phyloP scores from a whole-genome alignment of 2,113 vertebrate genomes.

The Tautogolabrus adspersus region DNA sequence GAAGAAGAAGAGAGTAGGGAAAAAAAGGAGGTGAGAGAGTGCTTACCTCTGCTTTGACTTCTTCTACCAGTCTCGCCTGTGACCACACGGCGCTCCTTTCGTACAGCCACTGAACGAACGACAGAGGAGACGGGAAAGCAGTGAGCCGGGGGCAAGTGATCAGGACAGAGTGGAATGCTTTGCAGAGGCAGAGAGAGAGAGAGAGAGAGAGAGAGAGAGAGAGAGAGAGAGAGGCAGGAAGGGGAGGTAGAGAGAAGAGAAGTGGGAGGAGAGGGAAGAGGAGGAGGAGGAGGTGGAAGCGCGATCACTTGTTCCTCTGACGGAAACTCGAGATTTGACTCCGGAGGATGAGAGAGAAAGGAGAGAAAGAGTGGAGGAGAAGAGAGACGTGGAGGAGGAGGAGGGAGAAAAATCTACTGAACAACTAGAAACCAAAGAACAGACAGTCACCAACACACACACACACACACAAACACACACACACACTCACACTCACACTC shows the following conservation, averaged over 20 bases:
- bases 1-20: slow-evolving; percentile 36
- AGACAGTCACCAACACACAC: slow-evolving; percentile 36
- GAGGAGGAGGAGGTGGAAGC: slow-evolving; percentile 70
- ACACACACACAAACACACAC: slow-evolving; percentile 46
- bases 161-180: slow-evolving; percentile 77
- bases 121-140: slow-evolving; percentile 76
- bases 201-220: slow-evolving; percentile 35
- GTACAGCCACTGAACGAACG: slow-evolving; percentile 86
- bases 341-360: slow-evolving; percentile 69
- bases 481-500: slow-evolving; percentile 40
- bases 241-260: slow-evolving; percentile 57
- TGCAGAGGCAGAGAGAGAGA: slow-evolving; percentile 67
- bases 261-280: slow-evolving; percentile 51
- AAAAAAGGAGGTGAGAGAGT: slow-evolving; percentile 29
- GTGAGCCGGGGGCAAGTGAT: slow-evolving; percentile 76
- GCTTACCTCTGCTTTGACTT: slow-evolving; percentile 93
- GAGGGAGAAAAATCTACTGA: slow-evolving; percentile 38
- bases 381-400: slow-evolving; percentile 14
- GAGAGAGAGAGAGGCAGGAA: slow-evolving; percentile 60
- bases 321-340: slow-evolving; percentile 78
- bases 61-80: slow-evolving; percentile 83
- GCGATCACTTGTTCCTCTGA: slow-evolving; percentile 81
- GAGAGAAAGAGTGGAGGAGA: slow-evolving; percentile 45
- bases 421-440: slow-evolving; percentile 52
- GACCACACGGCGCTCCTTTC: slow-evolving; percentile 85